Base-by-base conservation (phyloP, 2,113 vertebrate genomes). In the Rhombomys opimus region DNA sequence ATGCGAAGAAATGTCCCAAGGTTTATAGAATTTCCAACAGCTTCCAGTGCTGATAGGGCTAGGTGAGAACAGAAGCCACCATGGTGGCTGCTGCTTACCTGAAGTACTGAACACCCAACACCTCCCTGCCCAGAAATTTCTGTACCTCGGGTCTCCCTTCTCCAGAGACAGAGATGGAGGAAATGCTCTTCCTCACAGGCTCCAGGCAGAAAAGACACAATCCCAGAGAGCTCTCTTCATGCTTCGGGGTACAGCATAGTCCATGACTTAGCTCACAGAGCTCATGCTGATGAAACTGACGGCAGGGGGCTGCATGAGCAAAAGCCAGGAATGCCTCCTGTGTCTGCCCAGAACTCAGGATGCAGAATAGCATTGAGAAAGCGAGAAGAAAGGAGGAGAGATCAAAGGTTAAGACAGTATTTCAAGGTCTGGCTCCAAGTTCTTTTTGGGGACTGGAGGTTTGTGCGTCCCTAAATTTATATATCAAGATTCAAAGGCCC, bases 51-150 rank as follows among this genome's bases (percentile, higher is more conserved):
- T 17, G 77, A 41, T 1, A 12, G 70, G 63, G n/a, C 70, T 13
- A 2, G 0, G 76, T 10, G 23, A 41, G 3, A 52, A 77, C 17
- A 25, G 46, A 61, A 13, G 22, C n/a, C 38, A 59, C 35, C 70
- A 22, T 10, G 11, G 18, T 4, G 8, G 22, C 23, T 46, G 27
- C 59, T 32, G 0, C 17, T n/a, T 82, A 82, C 13, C 27, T 46
- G 54, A 70, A 70, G 25, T 63, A 59, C 41, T 7, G 25, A 65
- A 59, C 25, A 85, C 27, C 25, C 7, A 7, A 57, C 84, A 12
- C 57, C 0, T 2, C 27, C 1, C 23, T 38, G 2, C 4, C 0
- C 10, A 50, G 11, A 8, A 91, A 1, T 22, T 52, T 10, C 77
- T 22, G 30, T 41, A 23, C n/a, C 23, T 4, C 3, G 22, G 57